These are phyloP conservation scores for Icerya purchasi DNA, from an alignment of 2,888 invertebrate species.

Conservation along the genomic window DNA sequence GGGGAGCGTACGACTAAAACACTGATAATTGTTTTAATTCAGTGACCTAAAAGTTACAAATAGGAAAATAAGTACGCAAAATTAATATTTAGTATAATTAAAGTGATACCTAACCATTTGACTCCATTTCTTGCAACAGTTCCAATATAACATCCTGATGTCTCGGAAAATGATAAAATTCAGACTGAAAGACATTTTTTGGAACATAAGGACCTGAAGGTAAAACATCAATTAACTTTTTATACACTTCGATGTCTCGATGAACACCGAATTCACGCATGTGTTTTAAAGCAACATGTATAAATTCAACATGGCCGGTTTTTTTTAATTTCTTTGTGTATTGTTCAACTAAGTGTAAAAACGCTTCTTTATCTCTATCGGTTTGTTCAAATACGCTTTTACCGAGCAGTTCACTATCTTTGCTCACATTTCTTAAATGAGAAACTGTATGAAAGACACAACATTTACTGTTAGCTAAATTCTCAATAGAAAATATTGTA, in stretches of 20 bases:
- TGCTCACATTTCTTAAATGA: neutral
- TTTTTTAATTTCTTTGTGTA: constrained; percentile 11
- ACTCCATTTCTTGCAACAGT: constrained; percentile 84
- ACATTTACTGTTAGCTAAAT: no score
- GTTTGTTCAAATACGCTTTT: neutral
- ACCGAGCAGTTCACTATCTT: neutral
- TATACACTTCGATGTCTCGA: constrained; percentile 68
- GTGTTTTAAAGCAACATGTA: constrained; percentile 64
- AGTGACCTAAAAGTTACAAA: no score
- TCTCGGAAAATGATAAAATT: constrained; percentile 82
- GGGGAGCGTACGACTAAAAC: no score
- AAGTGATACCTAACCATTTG: constrained; percentile 47
- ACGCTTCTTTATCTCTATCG: constrained; percentile 17
- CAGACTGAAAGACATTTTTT: constrained; percentile 57
- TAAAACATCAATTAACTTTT: constrained; percentile 58
- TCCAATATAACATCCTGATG: constrained; percentile 89
- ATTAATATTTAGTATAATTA: no score
- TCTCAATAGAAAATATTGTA: no score
- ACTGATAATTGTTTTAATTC: no score
- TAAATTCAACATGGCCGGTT: constrained; percentile 82
- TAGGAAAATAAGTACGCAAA: no score
- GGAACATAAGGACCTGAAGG: constrained; percentile 79
- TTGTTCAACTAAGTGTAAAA: constrained; percentile 22
- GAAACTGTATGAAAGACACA: neutral
- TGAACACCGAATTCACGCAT: constrained; percentile 80